phyloP scores from a whole-genome alignment of 1,140 invertebrate species.

The Lasioglossum baleicum region DNA sequence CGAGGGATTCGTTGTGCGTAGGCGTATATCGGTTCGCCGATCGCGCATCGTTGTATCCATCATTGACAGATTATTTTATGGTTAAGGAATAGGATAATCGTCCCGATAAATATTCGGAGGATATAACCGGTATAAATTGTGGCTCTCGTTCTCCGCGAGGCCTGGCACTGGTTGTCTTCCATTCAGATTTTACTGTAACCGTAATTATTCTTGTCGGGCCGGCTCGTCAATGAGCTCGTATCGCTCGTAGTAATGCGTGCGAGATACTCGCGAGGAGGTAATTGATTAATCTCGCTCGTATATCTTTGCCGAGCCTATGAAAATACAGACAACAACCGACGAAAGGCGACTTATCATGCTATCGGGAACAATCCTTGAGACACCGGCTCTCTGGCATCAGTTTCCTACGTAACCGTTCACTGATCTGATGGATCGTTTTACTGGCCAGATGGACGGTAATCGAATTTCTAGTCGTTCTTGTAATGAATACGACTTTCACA shows the following conservation, averaged over 20 bases:
- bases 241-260: neutral
- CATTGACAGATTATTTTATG: conserved; percentile 38
- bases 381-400: neutral
- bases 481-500: neutral
- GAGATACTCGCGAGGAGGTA: neutral
- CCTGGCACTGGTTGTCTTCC: neutral
- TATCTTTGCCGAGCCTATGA: neutral
- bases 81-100: conserved; percentile 20
- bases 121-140: conserved; percentile 7
- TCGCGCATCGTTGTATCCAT: conserved; percentile 19
- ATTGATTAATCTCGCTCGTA: conserved; percentile 29
- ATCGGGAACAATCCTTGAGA: conserved; percentile 11
- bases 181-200: neutral
- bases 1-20: conserved; percentile 26
- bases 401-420: neutral
- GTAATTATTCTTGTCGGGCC: neutral
- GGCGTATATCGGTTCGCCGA: conserved; percentile 20
- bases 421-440: conserved; percentile 7
- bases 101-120: conserved; percentile 30
- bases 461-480: neutral
- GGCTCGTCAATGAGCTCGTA: conserved; percentile 26
- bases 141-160: neutral
- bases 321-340: conserved; percentile 3
- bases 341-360: conserved; percentile 5
- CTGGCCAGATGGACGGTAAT: neutral